Conservation (phyloP, 2,888 invertebrate species). For the Leptodirus hochenwartii region DNA sequence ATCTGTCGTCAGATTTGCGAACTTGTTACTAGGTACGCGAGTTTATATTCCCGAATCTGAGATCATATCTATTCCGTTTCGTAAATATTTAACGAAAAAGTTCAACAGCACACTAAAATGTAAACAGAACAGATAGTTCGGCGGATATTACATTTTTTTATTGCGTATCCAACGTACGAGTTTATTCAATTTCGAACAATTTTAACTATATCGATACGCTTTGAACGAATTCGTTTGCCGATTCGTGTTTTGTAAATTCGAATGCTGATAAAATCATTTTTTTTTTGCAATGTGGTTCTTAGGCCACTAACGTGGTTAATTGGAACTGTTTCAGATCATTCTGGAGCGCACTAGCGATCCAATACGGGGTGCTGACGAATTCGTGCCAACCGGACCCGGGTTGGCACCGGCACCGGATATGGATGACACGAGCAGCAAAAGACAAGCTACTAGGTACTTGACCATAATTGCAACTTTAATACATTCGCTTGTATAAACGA, state of each 20-base stretch:
- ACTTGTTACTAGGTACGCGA: too few relatives aligned
- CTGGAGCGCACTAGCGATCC: slow-evolving; percentile 11
- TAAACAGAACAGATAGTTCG: background rate
- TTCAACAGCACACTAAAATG: background rate
- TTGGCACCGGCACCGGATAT: slow-evolving; percentile 35
- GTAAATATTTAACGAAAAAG: background rate
- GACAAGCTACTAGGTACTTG: slow-evolving; percentile 44
- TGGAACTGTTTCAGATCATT: slow-evolving; percentile 10
- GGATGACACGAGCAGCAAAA: slow-evolving; percentile 57
- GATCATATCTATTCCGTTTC: background rate
- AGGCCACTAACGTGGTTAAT: too few relatives aligned
- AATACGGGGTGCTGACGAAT: slow-evolving; percentile 8
- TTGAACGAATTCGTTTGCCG: too few relatives aligned
- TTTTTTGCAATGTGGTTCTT: background rate
- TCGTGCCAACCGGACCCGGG: slow-evolving; percentile 8
- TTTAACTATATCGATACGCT: too few relatives aligned
- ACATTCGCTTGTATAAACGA: slow-evolving; percentile 4
- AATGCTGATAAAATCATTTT: background rate
- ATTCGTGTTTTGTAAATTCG: background rate
- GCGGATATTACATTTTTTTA: background rate
- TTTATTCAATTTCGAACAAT: too few relatives aligned
- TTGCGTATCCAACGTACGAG: too few relatives aligned
- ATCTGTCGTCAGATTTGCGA: too few relatives aligned
- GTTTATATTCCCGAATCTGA: too few relatives aligned
- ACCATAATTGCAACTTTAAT: slow-evolving; percentile 1